Percentiles rank a stretch among this genome's conserved stretches.
phyloP scores from a whole-genome alignment of 2,888 invertebrate species.

The Antitype chi region DNA sequence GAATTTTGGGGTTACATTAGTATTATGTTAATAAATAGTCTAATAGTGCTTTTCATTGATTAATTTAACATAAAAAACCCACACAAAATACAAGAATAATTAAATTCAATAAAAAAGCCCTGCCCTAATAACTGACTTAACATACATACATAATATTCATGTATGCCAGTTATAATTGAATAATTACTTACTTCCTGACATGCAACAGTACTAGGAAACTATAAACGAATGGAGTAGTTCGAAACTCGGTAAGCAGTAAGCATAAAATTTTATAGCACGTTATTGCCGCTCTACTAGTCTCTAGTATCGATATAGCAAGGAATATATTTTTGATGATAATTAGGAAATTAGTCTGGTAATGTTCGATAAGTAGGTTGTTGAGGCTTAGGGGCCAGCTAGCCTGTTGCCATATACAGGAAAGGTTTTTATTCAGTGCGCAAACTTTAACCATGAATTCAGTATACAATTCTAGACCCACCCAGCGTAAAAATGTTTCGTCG shows the following conservation, averaged over 20 bases:
- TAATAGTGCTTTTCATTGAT: too few species aligned
- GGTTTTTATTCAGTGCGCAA: too few species aligned
- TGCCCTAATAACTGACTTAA: neutral
- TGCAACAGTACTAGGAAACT: slow-evolving; percentile 20
- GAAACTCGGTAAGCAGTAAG: slow-evolving; percentile 6
- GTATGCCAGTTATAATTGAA: neutral
- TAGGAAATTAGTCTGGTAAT: neutral
- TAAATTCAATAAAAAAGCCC: neutral
- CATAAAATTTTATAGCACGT: slow-evolving; percentile 34
- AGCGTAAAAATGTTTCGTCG: too few species aligned
- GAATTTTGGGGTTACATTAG: too few species aligned
- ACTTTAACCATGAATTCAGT: too few species aligned
- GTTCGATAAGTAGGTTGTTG: slow-evolving; percentile 6
- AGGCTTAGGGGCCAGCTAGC: neutral
- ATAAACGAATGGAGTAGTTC: slow-evolving; percentile 30
- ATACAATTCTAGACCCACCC: too few species aligned
- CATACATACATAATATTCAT: neutral
- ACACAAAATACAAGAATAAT: too few species aligned
- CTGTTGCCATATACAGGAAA: too few species aligned
- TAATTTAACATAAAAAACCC: too few species aligned
- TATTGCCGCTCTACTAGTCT: slow-evolving; percentile 10
- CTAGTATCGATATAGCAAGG: slow-evolving; percentile 7
- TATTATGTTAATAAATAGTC: too few species aligned
- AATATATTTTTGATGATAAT: slow-evolving; percentile 12
- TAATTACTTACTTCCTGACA: slow-evolving; percentile 16